phyloP scores from a whole-genome alignment of 2,888 invertebrate genomes.

The Volucella bombylans region DNA sequence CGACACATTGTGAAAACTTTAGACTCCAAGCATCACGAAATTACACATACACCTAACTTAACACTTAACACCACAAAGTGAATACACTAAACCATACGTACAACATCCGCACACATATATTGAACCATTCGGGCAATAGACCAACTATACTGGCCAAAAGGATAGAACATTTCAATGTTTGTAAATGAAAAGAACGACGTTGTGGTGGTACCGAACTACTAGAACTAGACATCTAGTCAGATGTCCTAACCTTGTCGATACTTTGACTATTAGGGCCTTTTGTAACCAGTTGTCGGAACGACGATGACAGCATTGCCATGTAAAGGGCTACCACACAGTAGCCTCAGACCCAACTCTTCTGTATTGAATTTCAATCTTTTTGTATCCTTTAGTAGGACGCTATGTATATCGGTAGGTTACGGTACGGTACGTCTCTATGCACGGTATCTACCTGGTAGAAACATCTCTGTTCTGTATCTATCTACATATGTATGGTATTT shows the following conservation, averaged over 20 bases:
- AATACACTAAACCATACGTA: conserved; percentile 40
- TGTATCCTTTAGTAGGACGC: conserved; percentile 44
- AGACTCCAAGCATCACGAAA: conserved; percentile 16
- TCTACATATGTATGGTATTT: no score
- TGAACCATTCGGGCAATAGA: neutral
- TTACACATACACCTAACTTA: neutral
- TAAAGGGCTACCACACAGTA: neutral
- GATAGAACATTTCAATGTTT: conserved; percentile 19
- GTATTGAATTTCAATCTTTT: conserved; percentile 72
- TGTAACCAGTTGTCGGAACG: neutral
- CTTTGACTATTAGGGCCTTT: conserved; percentile 25
- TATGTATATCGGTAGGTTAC: no score
- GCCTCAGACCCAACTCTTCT: conserved; percentile 23
- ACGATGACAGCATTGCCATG: neutral
- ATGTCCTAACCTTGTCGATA: conserved; percentile 65
- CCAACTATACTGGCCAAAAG: no score
- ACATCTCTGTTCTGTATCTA: no score
- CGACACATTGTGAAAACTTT: conserved; percentile 42
- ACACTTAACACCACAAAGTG: conserved; percentile 46
- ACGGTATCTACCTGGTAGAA: conserved; percentile 1
- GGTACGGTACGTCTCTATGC: conserved; percentile 21
- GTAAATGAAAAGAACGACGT: conserved; percentile 28
- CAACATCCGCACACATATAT: conserved; percentile 8
- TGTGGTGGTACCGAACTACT: conserved; percentile 27
- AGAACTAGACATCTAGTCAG: conserved; percentile 63